Evolutionary conservation across 1,140 invertebrate species (phyloP).

Genomic region (Aphaenogaster ashmeadi): DNA sequence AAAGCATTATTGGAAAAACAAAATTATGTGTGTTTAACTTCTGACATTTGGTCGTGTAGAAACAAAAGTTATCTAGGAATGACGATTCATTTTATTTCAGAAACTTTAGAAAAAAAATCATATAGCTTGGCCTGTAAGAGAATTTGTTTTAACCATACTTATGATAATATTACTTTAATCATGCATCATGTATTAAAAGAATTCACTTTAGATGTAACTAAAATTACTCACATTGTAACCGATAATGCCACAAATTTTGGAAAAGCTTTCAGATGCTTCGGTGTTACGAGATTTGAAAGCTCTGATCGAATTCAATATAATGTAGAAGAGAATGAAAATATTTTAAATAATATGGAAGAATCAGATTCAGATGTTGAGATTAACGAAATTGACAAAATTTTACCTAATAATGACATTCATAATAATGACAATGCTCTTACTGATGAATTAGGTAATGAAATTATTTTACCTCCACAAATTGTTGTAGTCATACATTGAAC

Average conservation of each 20-base stretch:
- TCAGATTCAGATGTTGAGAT: slow-evolving; percentile 18
- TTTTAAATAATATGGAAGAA: background rate
- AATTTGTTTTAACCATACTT: slow-evolving; percentile 10
- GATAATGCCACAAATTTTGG: slow-evolving; percentile 35
- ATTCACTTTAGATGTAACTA: slow-evolving; percentile 4
- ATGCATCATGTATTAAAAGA: background rate
- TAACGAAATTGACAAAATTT: background rate
- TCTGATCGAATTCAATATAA: background rate
- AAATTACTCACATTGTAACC: slow-evolving; percentile 22
- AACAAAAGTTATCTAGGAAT: slow-evolving; percentile 23
- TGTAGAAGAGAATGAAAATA: background rate
- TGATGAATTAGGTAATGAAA: background rate
- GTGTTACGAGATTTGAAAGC: background rate
- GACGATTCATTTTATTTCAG: background rate
- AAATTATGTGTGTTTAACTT: slow-evolving; percentile 10
- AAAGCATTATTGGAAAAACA: slow-evolving; percentile 18
- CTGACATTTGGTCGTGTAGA: slow-evolving; percentile 14
- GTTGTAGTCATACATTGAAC: background rate
- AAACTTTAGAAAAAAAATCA: background rate
- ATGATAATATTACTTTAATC: slow-evolving; percentile 2
- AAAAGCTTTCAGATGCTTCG: slow-evolving; percentile 1
- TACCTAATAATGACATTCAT: background rate
- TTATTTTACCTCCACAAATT: slow-evolving; percentile 16
- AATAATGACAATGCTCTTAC: background rate
- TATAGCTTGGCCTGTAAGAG: background rate